Conservation (phyloP, 2,888 invertebrate genomes). For the Drosophila incognita region DNA sequence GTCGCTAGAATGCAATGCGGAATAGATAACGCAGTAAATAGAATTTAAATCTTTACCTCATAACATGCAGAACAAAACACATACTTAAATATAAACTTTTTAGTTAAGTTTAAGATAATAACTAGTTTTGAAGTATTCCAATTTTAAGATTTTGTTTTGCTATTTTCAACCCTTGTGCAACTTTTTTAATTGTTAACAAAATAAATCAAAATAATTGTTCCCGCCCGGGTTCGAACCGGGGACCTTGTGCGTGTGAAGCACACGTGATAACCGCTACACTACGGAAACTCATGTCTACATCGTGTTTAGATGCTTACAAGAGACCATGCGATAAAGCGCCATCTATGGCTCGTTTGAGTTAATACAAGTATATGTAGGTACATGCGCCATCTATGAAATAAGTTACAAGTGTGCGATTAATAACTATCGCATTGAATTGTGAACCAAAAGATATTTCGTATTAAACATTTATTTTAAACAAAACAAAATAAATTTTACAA, state of each 20-base stretch:
- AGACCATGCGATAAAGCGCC: slow-evolving; percentile 17
- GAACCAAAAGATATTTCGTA: background rate
- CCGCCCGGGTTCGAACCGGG: slow-evolving; percentile 85
- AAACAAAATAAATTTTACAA: background rate
- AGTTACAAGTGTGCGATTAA: background rate
- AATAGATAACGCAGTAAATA: background rate
- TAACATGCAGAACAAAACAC: background rate
- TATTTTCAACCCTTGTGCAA: background rate
- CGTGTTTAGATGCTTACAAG: rapidly evolving
- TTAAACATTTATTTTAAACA: background rate
- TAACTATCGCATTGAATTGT: background rate
- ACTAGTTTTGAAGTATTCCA: background rate
- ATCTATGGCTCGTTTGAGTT: slow-evolving; percentile 28
- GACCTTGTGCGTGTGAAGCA: slow-evolving; percentile 84
- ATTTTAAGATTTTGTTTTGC: background rate
- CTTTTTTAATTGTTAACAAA: background rate
- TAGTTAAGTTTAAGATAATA: background rate
- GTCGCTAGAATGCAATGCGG: slow-evolving; percentile 4
- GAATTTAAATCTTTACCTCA: background rate
- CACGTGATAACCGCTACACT: slow-evolving; percentile 85
- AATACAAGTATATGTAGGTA: background rate
- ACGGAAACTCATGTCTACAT: slow-evolving; percentile 66
- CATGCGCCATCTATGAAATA: slow-evolving; percentile 11
- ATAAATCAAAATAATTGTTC: slow-evolving; percentile 60
- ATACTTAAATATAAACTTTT: background rate